A percentile compares a stretch with the other conserved stretches of the same genome.
phyloP scores from a whole-genome alignment of 2,113 vertebrate species.

The Pachycephala philippinensis region DNA sequence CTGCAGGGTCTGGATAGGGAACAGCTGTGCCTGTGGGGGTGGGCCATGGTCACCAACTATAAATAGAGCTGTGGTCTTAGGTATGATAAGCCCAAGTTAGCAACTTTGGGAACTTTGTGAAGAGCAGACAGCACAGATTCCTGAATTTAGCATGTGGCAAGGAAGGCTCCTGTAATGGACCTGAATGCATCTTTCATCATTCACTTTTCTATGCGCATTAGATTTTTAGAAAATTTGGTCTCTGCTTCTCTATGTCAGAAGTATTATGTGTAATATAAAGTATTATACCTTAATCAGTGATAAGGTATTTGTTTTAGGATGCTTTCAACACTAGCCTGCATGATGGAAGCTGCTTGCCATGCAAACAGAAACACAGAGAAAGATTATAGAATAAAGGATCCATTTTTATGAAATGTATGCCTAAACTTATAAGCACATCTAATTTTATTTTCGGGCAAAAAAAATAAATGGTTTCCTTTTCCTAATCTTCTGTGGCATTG shows the following conservation, averaged over 20 bases:
- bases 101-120: not conserved
- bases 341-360: not conserved
- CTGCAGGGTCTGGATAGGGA: not conserved
- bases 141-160: not conserved
- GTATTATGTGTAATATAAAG: too few species aligned
- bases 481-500: constrained; percentile 39
- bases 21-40: not conserved
- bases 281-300: too few species aligned
- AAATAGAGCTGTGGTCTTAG: not conserved
- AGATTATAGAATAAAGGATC: not conserved
- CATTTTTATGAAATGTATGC: not conserved
- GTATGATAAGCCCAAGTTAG: not conserved
- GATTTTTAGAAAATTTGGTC: not conserved
- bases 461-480: constrained; percentile 53
- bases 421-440: constrained; percentile 24
- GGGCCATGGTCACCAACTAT: not conserved
- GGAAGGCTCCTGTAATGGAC: not conserved
- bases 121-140: not conserved
- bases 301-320: not conserved
- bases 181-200: not conserved
- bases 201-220: not conserved
- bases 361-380: not conserved
- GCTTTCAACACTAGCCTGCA: not conserved
- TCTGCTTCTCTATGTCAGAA: not conserved
- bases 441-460: constrained; percentile 40